Percentiles rank a stretch among this genome's conserved stretches.
Evolutionary conservation across 2,797 vertebrate genomes (phyloP).

Genomic region (Pteronotus mesoamericanus): DNA sequence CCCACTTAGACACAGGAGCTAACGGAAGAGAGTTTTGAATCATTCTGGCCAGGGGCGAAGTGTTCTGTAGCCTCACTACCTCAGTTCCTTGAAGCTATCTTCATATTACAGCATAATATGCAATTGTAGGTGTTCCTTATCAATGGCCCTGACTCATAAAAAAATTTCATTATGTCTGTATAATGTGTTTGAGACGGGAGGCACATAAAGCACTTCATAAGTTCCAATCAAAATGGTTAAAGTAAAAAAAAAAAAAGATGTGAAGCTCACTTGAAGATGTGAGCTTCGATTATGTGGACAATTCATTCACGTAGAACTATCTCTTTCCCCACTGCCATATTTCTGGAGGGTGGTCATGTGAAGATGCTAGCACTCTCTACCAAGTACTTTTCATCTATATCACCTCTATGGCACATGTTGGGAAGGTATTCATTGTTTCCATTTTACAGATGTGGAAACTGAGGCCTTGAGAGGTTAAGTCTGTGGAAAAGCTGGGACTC

Average conservation of each 20-base stretch:
- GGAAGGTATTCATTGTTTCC: background rate
- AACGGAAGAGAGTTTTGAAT: background rate
- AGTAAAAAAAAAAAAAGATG: background rate
- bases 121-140: background rate
- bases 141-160: background rate
- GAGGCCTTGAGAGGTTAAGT: background rate
- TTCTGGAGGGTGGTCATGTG: background rate
- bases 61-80: background rate
- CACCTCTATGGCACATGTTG: background rate
- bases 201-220: background rate
- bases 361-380: background rate
- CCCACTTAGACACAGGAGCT: background rate
- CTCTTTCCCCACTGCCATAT: background rate
- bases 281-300: background rate
- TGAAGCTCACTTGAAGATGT: background rate
- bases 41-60: background rate
- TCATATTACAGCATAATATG: background rate
- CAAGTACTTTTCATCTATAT: background rate
- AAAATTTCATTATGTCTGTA: background rate
- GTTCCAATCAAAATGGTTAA: background rate
- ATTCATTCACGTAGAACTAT: background rate
- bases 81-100: background rate
- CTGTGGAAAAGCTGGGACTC: background rate
- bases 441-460: constrained; percentile 12
- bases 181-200: background rate